These are phyloP conservation scores for Synanthedon andrenaeformis DNA, from an alignment of 2,888 invertebrate species.

Conservation along the genomic window DNA sequence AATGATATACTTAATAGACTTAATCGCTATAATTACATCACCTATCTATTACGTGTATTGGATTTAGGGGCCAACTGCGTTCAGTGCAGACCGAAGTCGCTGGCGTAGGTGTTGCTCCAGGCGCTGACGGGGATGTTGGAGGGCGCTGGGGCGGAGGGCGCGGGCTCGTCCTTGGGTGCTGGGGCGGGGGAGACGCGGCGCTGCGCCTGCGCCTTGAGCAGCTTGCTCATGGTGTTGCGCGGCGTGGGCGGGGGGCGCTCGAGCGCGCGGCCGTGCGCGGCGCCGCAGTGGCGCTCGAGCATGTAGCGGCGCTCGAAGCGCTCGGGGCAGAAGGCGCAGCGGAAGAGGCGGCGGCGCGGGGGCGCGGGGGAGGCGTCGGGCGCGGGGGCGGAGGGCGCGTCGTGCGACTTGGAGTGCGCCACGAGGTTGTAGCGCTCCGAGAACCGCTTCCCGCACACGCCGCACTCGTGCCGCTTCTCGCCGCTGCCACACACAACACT, in stretches of 20 bases:
- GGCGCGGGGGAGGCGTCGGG: constrained; percentile 9
- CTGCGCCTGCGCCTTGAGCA: constrained; percentile 59
- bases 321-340: constrained; percentile 55
- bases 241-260: constrained; percentile 60
- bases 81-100: constrained; percentile 44
- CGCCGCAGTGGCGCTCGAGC: constrained; percentile 57
- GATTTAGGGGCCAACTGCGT: too few relatives aligned
- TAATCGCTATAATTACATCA: too few relatives aligned
- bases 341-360: constrained; percentile 43
- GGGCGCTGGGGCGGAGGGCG: constrained; percentile 36
- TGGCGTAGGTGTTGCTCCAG: constrained; percentile 38
- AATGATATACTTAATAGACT: too few relatives aligned
- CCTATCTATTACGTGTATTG: too few relatives aligned
- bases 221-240: constrained; percentile 65
- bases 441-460: constrained; percentile 70
- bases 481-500: constrained; percentile 37
- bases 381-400: constrained; percentile 12
- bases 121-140: constrained; percentile 11
- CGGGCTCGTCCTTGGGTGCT: constrained; percentile 14
- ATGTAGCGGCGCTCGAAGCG: constrained; percentile 58
- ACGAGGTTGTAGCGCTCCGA: constrained; percentile 68
- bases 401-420: constrained; percentile 58
- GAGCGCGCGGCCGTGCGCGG: constrained; percentile 50
- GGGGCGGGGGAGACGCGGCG: constrained; percentile 9
- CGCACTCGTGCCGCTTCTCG: constrained; percentile 71